phyloP scores from a whole-genome alignment of 2,113 vertebrate species.

The Aix galericulata region DNA sequence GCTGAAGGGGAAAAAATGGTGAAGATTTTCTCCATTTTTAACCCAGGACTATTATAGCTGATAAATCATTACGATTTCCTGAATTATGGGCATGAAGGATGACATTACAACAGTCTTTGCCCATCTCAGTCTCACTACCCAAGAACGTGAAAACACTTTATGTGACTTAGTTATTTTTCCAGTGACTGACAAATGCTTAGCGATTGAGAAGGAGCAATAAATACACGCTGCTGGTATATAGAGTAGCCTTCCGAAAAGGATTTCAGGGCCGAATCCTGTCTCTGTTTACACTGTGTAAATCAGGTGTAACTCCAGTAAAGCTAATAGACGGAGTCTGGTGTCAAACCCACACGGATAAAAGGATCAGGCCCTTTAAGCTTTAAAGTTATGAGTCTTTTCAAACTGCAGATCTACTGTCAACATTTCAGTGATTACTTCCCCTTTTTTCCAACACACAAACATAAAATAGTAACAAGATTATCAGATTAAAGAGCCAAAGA shows the following conservation, averaged over 20 bases:
- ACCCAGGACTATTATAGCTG: not conserved
- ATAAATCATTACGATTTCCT: not conserved
- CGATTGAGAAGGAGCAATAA: not conserved
- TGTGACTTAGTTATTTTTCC: not conserved
- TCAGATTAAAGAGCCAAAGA: slow-evolving; percentile 62
- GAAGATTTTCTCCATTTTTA: not conserved
- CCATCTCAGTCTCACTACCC: not conserved
- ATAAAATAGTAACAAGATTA: slow-evolving; percentile 66
- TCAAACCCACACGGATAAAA: slow-evolving; percentile 52
- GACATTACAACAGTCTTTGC: not conserved
- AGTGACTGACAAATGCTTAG: not conserved
- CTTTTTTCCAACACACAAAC: slow-evolving; percentile 44
- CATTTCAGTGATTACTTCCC: slow-evolving; percentile 57
- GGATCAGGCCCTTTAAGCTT: slow-evolving; percentile 58
- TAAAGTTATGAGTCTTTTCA: slow-evolving; percentile 67
- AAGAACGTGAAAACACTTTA: not conserved
- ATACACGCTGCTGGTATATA: not conserved
- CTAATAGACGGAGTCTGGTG: slow-evolving; percentile 33
- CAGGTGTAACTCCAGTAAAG: slow-evolving; percentile 53
- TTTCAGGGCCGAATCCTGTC: slow-evolving; percentile 37
- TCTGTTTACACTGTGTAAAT: slow-evolving; percentile 47
- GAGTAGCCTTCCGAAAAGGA: slow-evolving; percentile 41
- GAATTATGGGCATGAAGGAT: not conserved
- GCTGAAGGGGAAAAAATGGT: not conserved
- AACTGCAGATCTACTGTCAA: slow-evolving; percentile 46